Base-by-base conservation (phyloP, 1,140 invertebrate species). In the Drosophila varians region DNA sequence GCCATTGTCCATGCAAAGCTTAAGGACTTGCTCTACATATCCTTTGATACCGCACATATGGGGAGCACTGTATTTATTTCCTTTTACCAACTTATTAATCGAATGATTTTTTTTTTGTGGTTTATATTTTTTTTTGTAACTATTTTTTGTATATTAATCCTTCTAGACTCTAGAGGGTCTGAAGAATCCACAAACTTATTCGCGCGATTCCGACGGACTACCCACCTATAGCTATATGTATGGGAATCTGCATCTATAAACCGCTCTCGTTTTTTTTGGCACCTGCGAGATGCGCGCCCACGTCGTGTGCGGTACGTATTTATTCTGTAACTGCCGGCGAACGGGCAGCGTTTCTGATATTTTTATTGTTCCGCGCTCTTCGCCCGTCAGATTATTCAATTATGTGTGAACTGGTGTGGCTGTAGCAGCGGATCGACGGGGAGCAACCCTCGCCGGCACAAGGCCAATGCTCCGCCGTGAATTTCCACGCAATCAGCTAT, bases 341-440 rank as follows among this genome's bases (percentile, higher is more conserved):
- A 46, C 38, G 25, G 53, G 45, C 52, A 21, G 64, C 64, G 52
- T 69, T 57, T 69, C 46, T 42, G 68, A 72, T 62, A 72, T 62
- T 74, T 65, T 47, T 56, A 66, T 53, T 73, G 38, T 74, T 73
- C 53, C 18, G 49, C 70, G 68, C 60, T 66, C 62, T 61, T 58
- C 28, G 60, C 55, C 23, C 48, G 21, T 21, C 68, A 49, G 54
- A 73, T 73, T 65, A 74, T 74, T 74, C 70, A 74, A 74, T 74
- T 74, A 74, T 58, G 51, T 47, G 48, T 16, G 26, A 23, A 7
- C 49, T 49, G 69, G 66, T 56, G 51, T 34, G 28, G 38, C 16
- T 56, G 51, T 34, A 36, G 38, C 16, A 31, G 19, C 53, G 14
- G 38, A 42, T 19, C 14, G 38, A 16, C 14, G 38, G 38, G 38